phyloP scores from a whole-genome alignment of 2,113 vertebrate genomes.

The Pionites leucogaster region DNA sequence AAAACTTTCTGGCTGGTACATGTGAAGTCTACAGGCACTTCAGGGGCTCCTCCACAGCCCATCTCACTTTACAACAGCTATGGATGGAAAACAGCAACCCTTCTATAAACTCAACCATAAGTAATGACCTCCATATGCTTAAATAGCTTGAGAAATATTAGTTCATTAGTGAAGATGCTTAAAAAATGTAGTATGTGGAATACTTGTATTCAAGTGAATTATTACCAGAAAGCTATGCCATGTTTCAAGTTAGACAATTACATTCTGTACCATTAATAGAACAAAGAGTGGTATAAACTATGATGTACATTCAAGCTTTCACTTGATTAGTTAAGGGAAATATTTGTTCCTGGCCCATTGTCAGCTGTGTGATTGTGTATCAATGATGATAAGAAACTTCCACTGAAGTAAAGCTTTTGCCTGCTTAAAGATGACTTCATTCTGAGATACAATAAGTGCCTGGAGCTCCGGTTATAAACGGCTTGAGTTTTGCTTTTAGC shows the following conservation, averaged over 20 bases:
- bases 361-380: neutral
- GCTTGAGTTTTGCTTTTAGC: neutral
- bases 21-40: neutral
- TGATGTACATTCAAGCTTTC: neutral
- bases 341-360: neutral
- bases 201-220: neutral
- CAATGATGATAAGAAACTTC: neutral
- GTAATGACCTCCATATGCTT: constrained; percentile 42
- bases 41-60: constrained; percentile 5
- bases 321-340: constrained; percentile 13
- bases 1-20: neutral
- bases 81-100: constrained; percentile 1
- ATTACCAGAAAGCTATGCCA: neutral
- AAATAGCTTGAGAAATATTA: neutral
- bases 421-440: neutral
- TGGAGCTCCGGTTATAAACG: neutral
- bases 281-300: neutral
- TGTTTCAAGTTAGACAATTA: neutral
- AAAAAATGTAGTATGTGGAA: neutral
- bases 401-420: neutral
- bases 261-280: neutral
- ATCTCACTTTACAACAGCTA: constrained; percentile 36
- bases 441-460: neutral
- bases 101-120: neutral
- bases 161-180: neutral